Base-by-base conservation (phyloP, 2,888 invertebrate genomes). In the Abrostola triplasia region DNA sequence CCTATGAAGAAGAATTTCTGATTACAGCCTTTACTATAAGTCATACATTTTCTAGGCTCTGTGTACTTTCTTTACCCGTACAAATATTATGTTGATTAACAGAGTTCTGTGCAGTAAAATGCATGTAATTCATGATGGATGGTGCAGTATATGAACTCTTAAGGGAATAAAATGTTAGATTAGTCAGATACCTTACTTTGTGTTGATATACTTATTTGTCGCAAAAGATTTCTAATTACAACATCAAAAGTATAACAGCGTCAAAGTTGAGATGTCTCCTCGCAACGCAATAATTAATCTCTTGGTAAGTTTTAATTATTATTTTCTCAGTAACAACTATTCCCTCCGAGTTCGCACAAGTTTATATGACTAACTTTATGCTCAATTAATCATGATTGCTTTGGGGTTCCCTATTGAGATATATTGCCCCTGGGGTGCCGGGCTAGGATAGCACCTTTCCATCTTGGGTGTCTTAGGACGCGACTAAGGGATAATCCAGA, bases 221-320 rank as follows among this genome's bases (percentile, higher is more conserved):
- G 40, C 35, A 44, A 48, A 63, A 73, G 50, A 57, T 41, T 75
- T 75, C 37, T 73, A 51, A 75, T 75, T 59, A 58, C 11, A 6
- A n/a, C 42, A 10, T 55, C 56, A 53, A 6, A 57, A 42, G 38
- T 54, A 50, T 51, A 51, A 52, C 54, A 74, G 38, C 5, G 50
- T 40, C 5, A 51, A 77, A 77, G 64, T 70, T 67, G 11, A 13
- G 53, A 54, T 61, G 54, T 70, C 67, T 67, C 38, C 10, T 52
- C 54, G 47, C 60, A 53, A 36, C 38, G 51, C 40, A 47, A 58
- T 76, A 71, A 77, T 69, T 67, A 75, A 71, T 78, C 58, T 64
- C 41, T 62, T 24, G 13, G 38, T 13, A 69, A 76, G 69, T 77
- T 72, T 65, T 69, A 78, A 72, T 76, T 72, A 75, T 72, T 57